Percentiles rank a stretch among this genome's conserved stretches.
Evolutionary conservation across 2,113 vertebrate species (phyloP).

Genomic region (Aramus guarauna): DNA sequence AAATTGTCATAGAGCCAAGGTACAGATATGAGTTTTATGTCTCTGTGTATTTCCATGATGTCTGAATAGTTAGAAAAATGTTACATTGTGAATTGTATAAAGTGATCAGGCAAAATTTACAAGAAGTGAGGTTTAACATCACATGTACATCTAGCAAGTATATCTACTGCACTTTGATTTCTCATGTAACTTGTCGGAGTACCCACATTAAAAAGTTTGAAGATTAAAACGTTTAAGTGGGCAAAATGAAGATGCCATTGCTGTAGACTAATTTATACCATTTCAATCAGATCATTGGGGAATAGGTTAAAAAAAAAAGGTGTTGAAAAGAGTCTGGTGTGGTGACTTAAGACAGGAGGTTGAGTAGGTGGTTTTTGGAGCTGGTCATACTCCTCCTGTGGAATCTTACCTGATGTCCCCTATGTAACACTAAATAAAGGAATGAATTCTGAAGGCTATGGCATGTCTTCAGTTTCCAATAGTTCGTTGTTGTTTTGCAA

Average conservation of each 20-base stretch:
- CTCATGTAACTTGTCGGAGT: not conserved
- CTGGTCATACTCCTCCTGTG: not conserved
- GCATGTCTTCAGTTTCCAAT: not conserved
- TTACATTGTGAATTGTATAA: not conserved
- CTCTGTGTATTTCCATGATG: not conserved
- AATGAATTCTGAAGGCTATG: not conserved
- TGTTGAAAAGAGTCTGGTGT: not conserved
- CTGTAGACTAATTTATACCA: not conserved
- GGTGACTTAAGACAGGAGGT: not conserved
- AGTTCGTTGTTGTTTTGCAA: not conserved
- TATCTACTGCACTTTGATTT: not conserved
- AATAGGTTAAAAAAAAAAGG: not conserved
- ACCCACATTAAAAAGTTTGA: not conserved
- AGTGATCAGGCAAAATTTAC: not conserved
- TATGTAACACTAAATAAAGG: not conserved
- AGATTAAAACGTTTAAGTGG: not conserved
- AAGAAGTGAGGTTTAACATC: not conserved
- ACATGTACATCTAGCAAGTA: not conserved
- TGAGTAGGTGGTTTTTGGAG: not conserved
- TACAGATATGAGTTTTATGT: not conserved
- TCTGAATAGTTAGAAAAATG: not conserved
- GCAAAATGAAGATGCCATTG: not conserved
- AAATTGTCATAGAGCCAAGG: not conserved
- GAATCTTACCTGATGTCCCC: not conserved
- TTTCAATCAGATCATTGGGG: not conserved